Evolutionary conservation across 2,888 invertebrate genomes (phyloP), one percentile per base, ranked within the genome.

Genomic region (Drosophila cognata): DNA sequence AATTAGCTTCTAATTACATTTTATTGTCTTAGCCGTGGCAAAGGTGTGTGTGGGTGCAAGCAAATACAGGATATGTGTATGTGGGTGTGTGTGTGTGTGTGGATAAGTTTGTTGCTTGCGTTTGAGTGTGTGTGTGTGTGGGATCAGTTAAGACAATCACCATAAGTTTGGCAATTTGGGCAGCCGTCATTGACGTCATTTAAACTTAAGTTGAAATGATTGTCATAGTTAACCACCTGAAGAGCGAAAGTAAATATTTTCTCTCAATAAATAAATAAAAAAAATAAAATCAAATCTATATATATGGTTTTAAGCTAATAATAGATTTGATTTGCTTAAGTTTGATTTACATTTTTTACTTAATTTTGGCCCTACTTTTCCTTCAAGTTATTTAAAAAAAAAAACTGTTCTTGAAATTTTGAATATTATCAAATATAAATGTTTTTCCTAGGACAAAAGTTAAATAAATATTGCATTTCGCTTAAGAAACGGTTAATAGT

Each of bases 1-100:
- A 84, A 89, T 87, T 87, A 74, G 77, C 66, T 76, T 61, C 65
- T 89, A 85, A 85, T 85, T 89, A 85, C 71, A 80, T 71, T 85
- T 85, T 89, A 85, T 85, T 88, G 83, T 89, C 71, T 75, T 71
- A 63, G 50, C 58, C 31, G 52, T 60, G 52, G 50, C 56, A 63
- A 66, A 73, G 63, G 55, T 21, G 25, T 25, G 57, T 35, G 86
- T 77, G 71, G 77, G 68, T 63, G 65, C 52, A 66, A 66, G 67
- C 38, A 61, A 64, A 38, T 43, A 28, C 35, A 58, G 55, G 35
- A 33, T 56, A 21, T 31, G 61, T 64, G 41, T 67, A 21, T 21
- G 38, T 35, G 57, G 10, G 16, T 4, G n/a, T 16, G 61, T 33
- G 62, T 38, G 38, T 36, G 41, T 53, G 48, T 31, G 48, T 35